Evolutionary conservation across 2,113 vertebrate genomes (phyloP).

Genomic region (Anser cygnoides): DNA sequence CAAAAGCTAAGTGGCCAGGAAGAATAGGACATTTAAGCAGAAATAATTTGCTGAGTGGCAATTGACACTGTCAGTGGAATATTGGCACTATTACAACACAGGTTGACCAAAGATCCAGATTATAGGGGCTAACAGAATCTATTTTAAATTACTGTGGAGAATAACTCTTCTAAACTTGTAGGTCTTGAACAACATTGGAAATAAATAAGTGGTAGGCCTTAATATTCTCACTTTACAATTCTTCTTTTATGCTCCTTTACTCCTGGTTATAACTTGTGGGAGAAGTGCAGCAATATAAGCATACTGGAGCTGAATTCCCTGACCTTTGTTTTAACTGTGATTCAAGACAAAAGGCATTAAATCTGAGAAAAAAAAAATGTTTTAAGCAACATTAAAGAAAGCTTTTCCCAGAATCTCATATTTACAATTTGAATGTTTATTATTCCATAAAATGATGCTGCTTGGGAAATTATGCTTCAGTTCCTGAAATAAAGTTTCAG

Average conservation of each 20-base stretch:
- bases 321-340: background rate
- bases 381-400: background rate
- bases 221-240: background rate
- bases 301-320: background rate
- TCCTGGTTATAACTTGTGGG: background rate
- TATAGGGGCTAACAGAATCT: background rate
- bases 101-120: background rate
- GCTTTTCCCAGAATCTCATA: background rate
- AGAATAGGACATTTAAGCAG: background rate
- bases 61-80: background rate
- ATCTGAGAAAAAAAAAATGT: background rate
- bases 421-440: slow-evolving; percentile 7
- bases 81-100: background rate
- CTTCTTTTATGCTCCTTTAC: background rate
- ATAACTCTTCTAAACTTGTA: background rate
- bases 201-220: background rate
- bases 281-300: background rate
- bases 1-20: background rate
- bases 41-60: background rate
- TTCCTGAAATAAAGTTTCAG: slow-evolving; percentile 34
- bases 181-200: background rate
- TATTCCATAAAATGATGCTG: background rate
- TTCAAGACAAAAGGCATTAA: background rate
- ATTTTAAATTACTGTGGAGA: background rate
- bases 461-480: background rate